A percentile compares a stretch with the other conserved stretches of the same genome.
Evolutionary conservation across 2,113 vertebrate genomes (phyloP).

Genomic region (Polypterus bichir): DNA sequence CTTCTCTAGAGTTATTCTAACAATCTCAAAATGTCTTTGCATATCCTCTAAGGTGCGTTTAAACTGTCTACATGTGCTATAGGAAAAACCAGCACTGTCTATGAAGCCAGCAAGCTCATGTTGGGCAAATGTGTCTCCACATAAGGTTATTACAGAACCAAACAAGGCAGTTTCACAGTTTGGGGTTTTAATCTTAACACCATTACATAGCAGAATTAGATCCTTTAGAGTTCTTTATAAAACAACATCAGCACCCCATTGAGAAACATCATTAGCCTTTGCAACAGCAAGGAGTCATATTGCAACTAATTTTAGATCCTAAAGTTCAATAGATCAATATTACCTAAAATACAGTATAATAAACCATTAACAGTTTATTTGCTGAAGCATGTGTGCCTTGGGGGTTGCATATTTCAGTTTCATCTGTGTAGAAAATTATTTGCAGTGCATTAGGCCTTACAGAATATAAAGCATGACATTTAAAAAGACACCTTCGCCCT

Average conservation of each 20-base stretch:
- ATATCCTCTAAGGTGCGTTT: constrained; percentile 14
- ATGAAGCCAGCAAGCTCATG: constrained; percentile 21
- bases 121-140: constrained; percentile 23
- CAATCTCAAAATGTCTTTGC: constrained; percentile 18
- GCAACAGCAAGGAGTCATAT: constrained; percentile 9
- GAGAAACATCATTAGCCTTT: background rate
- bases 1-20: constrained; percentile 12
- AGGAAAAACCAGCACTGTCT: constrained; percentile 18
- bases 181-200: constrained; percentile 12
- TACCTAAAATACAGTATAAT: constrained; percentile 18
- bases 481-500: background rate
- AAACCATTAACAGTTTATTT: constrained; percentile 20
- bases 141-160: constrained; percentile 16
- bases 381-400: constrained; percentile 17
- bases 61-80: constrained; percentile 15
- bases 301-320: constrained; percentile 1
- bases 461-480: constrained; percentile 17
- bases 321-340: constrained; percentile 15
- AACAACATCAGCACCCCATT: constrained; percentile 15
- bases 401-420: constrained; percentile 18
- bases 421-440: constrained; percentile 15
- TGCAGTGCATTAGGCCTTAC: constrained; percentile 14
- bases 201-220: constrained; percentile 6
- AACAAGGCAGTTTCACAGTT: constrained; percentile 14
- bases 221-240: constrained; percentile 8